These are phyloP conservation scores for Trochalopteron elliotii DNA, from an alignment of 2,113 vertebrate genomes.

Conservation along the genomic window DNA sequence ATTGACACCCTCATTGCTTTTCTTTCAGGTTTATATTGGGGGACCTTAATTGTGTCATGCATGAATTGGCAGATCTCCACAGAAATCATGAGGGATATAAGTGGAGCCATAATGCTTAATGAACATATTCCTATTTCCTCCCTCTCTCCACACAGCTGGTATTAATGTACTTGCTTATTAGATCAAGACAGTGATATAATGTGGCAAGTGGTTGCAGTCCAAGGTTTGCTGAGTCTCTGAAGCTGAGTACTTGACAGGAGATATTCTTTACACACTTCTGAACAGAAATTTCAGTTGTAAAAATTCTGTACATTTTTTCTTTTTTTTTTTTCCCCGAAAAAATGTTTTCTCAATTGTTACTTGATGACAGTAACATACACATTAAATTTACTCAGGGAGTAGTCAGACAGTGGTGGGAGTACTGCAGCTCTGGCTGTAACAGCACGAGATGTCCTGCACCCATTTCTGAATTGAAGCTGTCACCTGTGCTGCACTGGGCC, in stretches of 20 bases:
- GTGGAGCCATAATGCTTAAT: constrained; percentile 5
- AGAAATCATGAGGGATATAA: background rate
- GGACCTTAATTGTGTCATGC: background rate
- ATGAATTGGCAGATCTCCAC: background rate
- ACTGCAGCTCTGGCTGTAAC: background rate
- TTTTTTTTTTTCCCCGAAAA: background rate
- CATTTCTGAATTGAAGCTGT: background rate
- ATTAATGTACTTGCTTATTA: constrained; percentile 46
- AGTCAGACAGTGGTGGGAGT: background rate
- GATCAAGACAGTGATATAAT: constrained; percentile 13
- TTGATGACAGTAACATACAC: background rate
- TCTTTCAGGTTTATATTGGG: background rate
- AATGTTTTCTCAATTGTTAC: background rate
- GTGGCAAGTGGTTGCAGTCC: background rate
- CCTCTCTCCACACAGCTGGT: constrained; percentile 8
- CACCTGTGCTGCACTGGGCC: background rate
- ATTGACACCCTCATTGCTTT: background rate
- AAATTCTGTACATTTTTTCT: background rate
- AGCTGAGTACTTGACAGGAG: background rate
- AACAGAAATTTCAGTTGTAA: background rate
- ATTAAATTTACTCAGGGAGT: background rate
- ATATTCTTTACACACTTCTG: background rate
- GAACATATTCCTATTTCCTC: constrained; percentile 27
- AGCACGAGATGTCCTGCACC: background rate
- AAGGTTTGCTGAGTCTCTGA: background rate